Conservation (phyloP, 2,888 invertebrate species). For the Myopa testacea region DNA sequence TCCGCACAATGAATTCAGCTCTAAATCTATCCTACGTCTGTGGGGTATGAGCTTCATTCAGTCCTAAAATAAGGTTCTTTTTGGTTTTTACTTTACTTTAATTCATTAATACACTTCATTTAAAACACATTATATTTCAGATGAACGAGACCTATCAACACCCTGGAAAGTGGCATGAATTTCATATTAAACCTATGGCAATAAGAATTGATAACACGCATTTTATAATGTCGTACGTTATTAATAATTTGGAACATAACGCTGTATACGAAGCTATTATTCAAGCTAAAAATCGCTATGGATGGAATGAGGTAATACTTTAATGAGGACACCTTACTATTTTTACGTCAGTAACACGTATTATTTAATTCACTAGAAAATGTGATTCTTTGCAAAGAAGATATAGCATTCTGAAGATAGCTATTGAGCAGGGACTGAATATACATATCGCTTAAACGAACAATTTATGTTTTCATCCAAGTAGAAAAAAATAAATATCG, state of each 20-base stretch:
- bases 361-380: no score
- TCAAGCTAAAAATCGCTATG: constrained; percentile 80
- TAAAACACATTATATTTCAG: constrained; percentile 61
- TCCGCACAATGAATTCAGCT: no score
- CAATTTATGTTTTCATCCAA: no score
- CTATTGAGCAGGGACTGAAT: no score
- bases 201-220: constrained; percentile 67
- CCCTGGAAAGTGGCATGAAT: constrained; percentile 79
- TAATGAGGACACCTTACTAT: no score
- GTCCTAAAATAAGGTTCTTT: not conserved
- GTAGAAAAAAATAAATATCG: no score
- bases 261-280: constrained; percentile 80
- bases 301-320: constrained; percentile 75
- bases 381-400: no score
- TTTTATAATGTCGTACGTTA: constrained; percentile 75
- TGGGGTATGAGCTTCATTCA: not conserved
- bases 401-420: no score
- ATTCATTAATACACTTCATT: not conserved
- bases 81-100: not conserved
- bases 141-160: constrained; percentile 80
- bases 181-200: constrained; percentile 66
- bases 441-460: no score
- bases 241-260: constrained; percentile 74
- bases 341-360: no score
- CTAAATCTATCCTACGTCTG: no score